Evolutionary conservation across 2,113 vertebrate genomes (phyloP).

Genomic region (Sorex araneus): DNA sequence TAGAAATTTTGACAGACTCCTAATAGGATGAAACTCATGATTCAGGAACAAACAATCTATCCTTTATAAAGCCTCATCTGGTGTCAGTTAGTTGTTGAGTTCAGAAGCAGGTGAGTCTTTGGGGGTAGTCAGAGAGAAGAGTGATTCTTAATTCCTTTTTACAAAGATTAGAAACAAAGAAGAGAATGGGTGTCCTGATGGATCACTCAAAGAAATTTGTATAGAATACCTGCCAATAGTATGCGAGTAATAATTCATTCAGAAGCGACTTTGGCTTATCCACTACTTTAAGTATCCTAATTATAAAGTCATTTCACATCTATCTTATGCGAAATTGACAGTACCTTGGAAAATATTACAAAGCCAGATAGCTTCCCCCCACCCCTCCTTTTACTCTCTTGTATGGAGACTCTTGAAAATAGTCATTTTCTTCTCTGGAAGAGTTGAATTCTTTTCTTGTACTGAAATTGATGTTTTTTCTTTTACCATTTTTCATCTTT

Average conservation of each 20-base stretch:
- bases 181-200: not conserved
- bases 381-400: not conserved
- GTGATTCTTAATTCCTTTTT: not conserved
- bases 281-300: not conserved
- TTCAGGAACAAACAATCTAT: not conserved
- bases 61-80: not conserved
- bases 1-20: not conserved
- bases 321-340: conserved; percentile 36
- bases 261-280: conserved; percentile 34
- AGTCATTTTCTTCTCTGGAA: conserved; percentile 51
- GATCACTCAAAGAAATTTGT: not conserved
- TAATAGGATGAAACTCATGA: not conserved
- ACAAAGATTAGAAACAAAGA: not conserved
- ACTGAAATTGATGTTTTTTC: conserved; percentile 66
- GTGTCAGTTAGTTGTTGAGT: not conserved
- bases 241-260: conserved; percentile 18
- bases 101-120: not conserved
- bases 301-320: conserved; percentile 5
- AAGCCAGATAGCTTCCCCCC: not conserved
- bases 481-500: conserved; percentile 47
- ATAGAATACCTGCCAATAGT: not conserved
- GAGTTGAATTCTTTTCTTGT: conserved; percentile 67
- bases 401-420: conserved; percentile 46
- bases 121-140: not conserved
- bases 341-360: conserved; percentile 30